phyloP scores from a whole-genome alignment of 1,140 invertebrate genomes.

The Phymastichus coffea region DNA sequence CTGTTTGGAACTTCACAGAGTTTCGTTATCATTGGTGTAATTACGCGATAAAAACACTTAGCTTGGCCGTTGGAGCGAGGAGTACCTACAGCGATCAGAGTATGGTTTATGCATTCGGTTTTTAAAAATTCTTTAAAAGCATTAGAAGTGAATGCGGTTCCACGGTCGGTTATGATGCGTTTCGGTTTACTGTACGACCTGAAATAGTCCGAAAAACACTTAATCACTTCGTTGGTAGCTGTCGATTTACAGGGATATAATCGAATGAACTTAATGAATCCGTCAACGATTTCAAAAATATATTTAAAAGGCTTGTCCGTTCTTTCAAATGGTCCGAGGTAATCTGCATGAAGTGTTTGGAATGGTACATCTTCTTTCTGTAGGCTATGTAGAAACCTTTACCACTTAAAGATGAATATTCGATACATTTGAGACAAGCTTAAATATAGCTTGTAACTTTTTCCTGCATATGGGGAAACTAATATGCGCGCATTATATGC shows the following conservation, averaged over 20 bases:
- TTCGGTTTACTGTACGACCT: no score
- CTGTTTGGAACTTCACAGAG: constrained; percentile 12
- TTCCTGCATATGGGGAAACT: constrained; percentile 3
- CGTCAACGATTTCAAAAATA: not conserved
- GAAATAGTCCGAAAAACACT: no score
- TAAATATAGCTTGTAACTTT: constrained; percentile 7
- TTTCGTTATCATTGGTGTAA: constrained; percentile 29
- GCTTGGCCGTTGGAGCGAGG: constrained; percentile 25
- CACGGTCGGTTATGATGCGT: not conserved
- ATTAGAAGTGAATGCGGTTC: not conserved
- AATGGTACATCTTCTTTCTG: not conserved
- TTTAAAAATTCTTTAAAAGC: constrained; percentile 5
- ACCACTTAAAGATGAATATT: not conserved
- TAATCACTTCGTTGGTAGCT: no score
- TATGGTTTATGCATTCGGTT: constrained; percentile 22
- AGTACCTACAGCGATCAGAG: constrained; percentile 27
- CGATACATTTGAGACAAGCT: not conserved
- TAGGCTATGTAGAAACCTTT: not conserved
- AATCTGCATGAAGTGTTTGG: no score
- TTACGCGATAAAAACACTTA: constrained; percentile 5
- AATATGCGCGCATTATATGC: not conserved
- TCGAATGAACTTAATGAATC: not conserved
- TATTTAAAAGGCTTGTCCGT: not conserved
- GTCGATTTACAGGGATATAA: not conserved
- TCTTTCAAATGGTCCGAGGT: not conserved